Evolutionary conservation across 2,888 invertebrate genomes (phyloP), one percentile per base, ranked within the genome.

Genomic region (Pachycephus smyrnensis): DNA sequence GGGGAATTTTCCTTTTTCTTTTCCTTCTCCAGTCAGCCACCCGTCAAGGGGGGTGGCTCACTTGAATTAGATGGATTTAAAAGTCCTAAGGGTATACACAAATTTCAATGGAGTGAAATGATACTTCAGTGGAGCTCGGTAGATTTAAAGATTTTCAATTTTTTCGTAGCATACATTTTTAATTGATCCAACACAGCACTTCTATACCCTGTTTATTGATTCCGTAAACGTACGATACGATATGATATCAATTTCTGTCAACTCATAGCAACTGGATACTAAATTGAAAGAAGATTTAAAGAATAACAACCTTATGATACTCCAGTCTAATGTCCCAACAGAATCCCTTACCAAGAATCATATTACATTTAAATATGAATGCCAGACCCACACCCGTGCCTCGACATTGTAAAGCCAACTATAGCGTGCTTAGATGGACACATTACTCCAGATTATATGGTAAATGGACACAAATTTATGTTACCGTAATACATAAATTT

Each of bases 371-470:
- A 82, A 85, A 84, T 84, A 84, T 84, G 83, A 85, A 85, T 84
- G 79, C 80, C 82, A 81, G 82, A 79, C 78, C 76, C 75, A 68
- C 40, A 73, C 73, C 76, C 37, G 75, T 32, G 74, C 30, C 32
- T 68, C 30, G 31, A 80, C 79, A 81, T 76, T 80, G 76, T 76
- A 73, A 36, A 73, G 35, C n/a, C 37, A n/a, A 77, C 82, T 76
- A 82, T 77, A 68, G 81, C 79, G 80, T 82, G 80, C 82, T 82
- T 76, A 78, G 79, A 84, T 79, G 82, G 81, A 80, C 80, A 82
- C 84, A 84, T 86, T 85, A 86, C 82, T 86, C 82, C 82, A 83
- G 86, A 86, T 85, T 86, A 86, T 82, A 84, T 81, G 81, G 80
- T 82, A 82, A 84, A 86, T 82, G 82, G 81, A 77, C 79, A 79